phyloP scores from a whole-genome alignment of 2,797 vertebrate genomes.

The Takifugu rubripes region DNA sequence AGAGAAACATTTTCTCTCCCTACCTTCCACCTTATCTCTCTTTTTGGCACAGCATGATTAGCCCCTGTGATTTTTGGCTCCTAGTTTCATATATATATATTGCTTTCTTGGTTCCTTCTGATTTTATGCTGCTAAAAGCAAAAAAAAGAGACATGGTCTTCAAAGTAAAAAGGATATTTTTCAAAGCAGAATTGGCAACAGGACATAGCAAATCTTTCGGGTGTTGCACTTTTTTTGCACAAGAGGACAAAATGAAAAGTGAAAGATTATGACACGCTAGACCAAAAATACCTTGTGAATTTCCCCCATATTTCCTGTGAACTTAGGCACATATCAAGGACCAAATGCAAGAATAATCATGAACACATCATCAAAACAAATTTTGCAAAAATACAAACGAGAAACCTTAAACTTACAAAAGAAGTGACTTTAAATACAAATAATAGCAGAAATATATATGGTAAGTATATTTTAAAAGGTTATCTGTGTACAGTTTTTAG shows the following conservation, averaged over 20 bases:
- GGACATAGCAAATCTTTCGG: conserved; percentile 10
- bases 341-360: too few relatives aligned
- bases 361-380: too few relatives aligned
- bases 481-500: neutral
- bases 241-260: too few relatives aligned
- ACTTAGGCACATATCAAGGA: too few relatives aligned
- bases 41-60: conserved; percentile 71
- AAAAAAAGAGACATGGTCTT: neutral
- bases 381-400: too few relatives aligned
- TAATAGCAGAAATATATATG: neutral
- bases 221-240: conserved; percentile 13
- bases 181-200: conserved; percentile 17
- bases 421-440: too few relatives aligned
- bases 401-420: too few relatives aligned
- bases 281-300: too few relatives aligned
- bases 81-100: conserved; percentile 34
- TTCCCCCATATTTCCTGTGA: too few relatives aligned
- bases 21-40: conserved; percentile 62
- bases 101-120: conserved; percentile 41
- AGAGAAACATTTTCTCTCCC: conserved; percentile 70
- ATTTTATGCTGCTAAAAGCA: conserved; percentile 16
- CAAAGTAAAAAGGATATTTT: neutral
- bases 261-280: too few relatives aligned
- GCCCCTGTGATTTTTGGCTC: conserved; percentile 63
- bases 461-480: neutral